Base-by-base conservation (phyloP, 2,113 vertebrate species). In the Macaca mulatta region DNA sequence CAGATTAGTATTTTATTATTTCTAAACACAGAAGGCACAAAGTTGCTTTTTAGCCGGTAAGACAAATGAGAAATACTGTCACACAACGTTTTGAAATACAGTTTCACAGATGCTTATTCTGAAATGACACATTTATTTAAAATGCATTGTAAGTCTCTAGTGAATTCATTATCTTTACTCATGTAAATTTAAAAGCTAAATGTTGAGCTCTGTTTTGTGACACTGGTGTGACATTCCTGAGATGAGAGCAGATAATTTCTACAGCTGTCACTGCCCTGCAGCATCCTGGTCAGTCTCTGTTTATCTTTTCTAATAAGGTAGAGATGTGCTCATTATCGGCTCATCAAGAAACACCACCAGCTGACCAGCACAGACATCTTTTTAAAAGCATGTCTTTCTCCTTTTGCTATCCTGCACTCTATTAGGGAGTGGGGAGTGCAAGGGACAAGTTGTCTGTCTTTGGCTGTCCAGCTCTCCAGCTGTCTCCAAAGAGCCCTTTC, bases 341-440 rank as follows among this genome's bases (percentile, higher is more conserved):
- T 87, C 32, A 2, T 96, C 38, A 75, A 88, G 85, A 96, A 96
- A 70, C 86, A 86, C 43, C 30, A 1, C 1, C 32, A 93, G 79
- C 45, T 64, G 8, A 70, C 59, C 3, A 18, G 45, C 61, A 67
- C 0, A 72, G 77, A 50, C 30, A 81, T 59, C 30, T 96, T 94
- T 92, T 70, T 69, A 77, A 95, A 95, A 94, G 32, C 14, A 32
- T 43, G 25, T 70, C 87, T 89, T 93, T 97, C 81, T 90, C 83
- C 11, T 3, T 89, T 90, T 6, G 3, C 91, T 88, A 17, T 72
- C 86, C 52, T 55, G 18, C 72, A 72, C 45, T 82, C 92, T 81
- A 75, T 69, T 50, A 69, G 55, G n/a, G n/a, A 79, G 11, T 23
- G 32, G n/a, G 40, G 30, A 75, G 32, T 12, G 3, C 69, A 75